Percentiles rank a stretch among this genome's conserved stretches.
Conservation (phyloP, 2,113 vertebrate species). For the Dissostichus mawsoni region DNA sequence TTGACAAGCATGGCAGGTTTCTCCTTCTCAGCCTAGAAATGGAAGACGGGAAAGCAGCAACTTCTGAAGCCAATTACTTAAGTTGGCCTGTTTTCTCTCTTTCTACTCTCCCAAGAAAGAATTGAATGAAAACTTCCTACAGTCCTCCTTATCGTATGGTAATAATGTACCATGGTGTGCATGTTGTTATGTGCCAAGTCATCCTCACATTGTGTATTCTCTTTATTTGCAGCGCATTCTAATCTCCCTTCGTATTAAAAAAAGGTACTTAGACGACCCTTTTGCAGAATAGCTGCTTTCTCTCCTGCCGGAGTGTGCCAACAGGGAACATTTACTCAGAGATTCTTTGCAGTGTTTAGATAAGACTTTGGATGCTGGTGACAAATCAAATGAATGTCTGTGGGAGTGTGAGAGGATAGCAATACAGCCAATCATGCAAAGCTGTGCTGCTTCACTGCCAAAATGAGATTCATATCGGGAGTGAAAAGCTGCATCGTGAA, state of each 20-base stretch:
- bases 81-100: constrained; percentile 71
- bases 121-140: constrained; percentile 62
- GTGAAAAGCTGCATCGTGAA: constrained; percentile 64
- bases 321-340: constrained; percentile 80
- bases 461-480: constrained; percentile 82
- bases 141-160: constrained; percentile 66
- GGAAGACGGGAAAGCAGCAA: constrained; percentile 70
- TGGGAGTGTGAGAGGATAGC: constrained; percentile 75
- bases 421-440: constrained; percentile 83
- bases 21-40: constrained; percentile 63
- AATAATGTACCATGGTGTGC: constrained; percentile 55
- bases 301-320: constrained; percentile 70
- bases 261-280: constrained; percentile 69
- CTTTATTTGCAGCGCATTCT: constrained; percentile 69
- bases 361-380: constrained; percentile 81
- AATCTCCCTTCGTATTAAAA: constrained; percentile 67
- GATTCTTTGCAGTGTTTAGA: constrained; percentile 78
- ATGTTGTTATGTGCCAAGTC: constrained; percentile 59
- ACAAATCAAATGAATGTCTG: constrained; percentile 81
- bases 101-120: constrained; percentile 51
- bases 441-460: constrained; percentile 73
- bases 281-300: constrained; percentile 75
- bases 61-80: constrained; percentile 81
- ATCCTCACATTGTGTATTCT: constrained; percentile 67
- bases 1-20: constrained; percentile 83